Percentiles rank a stretch among this genome's conserved stretches.
phyloP scores from a whole-genome alignment of 2,888 invertebrate genomes.

The Acronicta aceris region DNA sequence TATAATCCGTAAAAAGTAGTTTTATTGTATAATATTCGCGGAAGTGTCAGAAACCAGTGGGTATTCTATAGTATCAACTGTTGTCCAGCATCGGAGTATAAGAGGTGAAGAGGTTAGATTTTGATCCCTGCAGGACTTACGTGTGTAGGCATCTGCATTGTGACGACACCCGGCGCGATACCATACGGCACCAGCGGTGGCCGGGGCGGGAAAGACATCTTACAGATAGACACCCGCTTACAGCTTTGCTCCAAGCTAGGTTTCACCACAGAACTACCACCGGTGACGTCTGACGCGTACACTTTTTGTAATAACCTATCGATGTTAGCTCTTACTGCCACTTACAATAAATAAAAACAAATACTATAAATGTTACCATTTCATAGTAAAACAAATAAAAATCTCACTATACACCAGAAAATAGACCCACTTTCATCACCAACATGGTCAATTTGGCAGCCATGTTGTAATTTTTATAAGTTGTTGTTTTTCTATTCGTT shows the following conservation, averaged over 20 bases:
- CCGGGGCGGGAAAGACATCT: constrained; percentile 97
- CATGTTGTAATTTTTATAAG: constrained; percentile 40
- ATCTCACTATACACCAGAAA: constrained; percentile 32
- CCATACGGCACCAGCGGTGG: constrained; percentile 94
- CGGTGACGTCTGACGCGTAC: constrained; percentile 66
- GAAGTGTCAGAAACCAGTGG: too few species aligned
- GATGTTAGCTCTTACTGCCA: constrained; percentile 13
- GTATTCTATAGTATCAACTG: background rate
- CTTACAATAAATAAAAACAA: constrained; percentile 28
- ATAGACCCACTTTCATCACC: constrained; percentile 43
- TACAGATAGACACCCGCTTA: constrained; percentile 35
- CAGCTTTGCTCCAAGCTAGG: constrained; percentile 36
- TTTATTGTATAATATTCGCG: too few species aligned
- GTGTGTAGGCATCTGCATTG: constrained; percentile 93
- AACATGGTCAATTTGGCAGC: constrained; percentile 56
- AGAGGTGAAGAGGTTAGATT: constrained; percentile 56
- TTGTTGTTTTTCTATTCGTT: constrained; percentile 39
- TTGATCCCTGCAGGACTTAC: constrained; percentile 85
- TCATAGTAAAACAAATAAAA: constrained; percentile 28
- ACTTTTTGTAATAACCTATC: constrained; percentile 43
- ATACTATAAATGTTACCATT: constrained; percentile 28
- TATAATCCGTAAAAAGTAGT: too few species aligned
- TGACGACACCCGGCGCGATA: constrained; percentile 92
- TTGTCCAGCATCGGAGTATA: background rate
- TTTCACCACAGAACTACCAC: constrained; percentile 48